Conservation (phyloP, 2,113 vertebrate species). For the Channa argus region DNA sequence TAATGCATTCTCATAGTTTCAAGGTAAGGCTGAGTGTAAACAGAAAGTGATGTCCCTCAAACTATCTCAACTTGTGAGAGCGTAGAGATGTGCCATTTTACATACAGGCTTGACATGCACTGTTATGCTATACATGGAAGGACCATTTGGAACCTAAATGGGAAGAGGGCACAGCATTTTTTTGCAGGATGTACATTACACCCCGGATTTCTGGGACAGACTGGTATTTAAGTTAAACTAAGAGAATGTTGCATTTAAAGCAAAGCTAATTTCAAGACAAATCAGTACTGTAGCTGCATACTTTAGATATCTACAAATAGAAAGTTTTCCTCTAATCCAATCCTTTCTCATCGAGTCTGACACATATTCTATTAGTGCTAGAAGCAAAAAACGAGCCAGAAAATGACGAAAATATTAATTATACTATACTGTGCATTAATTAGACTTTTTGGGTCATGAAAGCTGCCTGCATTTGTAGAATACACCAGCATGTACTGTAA, state of each 20-base stretch:
- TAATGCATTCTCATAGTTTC: constrained; percentile 21
- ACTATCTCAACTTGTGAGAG: constrained; percentile 4
- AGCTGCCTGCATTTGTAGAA: constrained; percentile 33
- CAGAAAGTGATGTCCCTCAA: constrained; percentile 9
- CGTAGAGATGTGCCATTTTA: no score
- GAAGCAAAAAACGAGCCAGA: constrained; percentile 24
- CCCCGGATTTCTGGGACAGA: constrained; percentile 23
- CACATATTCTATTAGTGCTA: constrained; percentile 11
- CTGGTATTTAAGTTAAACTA: constrained; percentile 35
- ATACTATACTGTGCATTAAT: constrained; percentile 48
- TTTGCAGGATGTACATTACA: constrained; percentile 21
- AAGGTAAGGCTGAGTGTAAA: constrained; percentile 5
- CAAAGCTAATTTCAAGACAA: constrained; percentile 23
- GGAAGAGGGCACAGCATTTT: constrained; percentile 23
- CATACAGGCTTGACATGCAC: no score
- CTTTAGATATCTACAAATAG: constrained; percentile 15
- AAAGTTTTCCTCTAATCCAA: constrained; percentile 8
- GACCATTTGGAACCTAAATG: constrained; percentile 27
- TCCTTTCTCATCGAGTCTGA: constrained; percentile 15
- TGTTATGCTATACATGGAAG: not conserved
- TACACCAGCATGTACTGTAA: constrained; percentile 29
- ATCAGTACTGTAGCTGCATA: not conserved
- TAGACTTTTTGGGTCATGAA: constrained; percentile 42
- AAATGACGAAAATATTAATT: constrained; percentile 43
- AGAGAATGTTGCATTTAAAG: constrained; percentile 46